Evolutionary conservation across 1,140 invertebrate genomes (phyloP), one percentile per base, ranked within the genome.

Genomic region (Ylistrum balloti): DNA sequence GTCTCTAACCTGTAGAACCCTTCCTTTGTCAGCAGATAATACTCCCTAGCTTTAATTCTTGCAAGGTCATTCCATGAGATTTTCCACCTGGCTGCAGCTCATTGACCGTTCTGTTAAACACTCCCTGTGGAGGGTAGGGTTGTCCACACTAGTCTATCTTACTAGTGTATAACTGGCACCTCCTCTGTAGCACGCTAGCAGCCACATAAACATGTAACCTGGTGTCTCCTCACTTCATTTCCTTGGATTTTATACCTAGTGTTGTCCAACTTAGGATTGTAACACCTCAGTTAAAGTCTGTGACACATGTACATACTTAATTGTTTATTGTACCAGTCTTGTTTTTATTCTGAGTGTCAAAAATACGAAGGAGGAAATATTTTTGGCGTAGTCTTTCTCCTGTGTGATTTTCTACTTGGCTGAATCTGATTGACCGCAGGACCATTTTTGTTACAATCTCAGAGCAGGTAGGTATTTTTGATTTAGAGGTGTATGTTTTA

Each of bases 41-140:
- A 74, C 56, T 74, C 56, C 56, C 15, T 74, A 74, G 56, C 56
- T 74, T 74, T 74, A 74, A 74, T 74, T 74, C 56, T 74, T 74
- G 56, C 56, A 74, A 74, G 56, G 56, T 74, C 56, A 74, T 28
- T 74, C 56, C n/a, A 17, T 74, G 56, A 74, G 56, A 74, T 74
- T 74, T 74, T 74, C 56, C 56, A 74, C 56, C 56, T 74, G 56
- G 56, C 56, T 74, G 56, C 56, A 28, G 56, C 56, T 74, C 56
- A 74, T n/a, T 74, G 56, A 74, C 56, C 56, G 45, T 11, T 74
- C 56, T 74, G 56, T 74, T 22, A 28, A 17, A 74, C 56, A 74
- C 56, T 74, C n/a, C 56, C 5, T 74, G 56, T 28, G 5, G n/a
- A 74, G 56, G 56, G 56, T 74, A 28, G 11, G 56, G 56, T 74